phyloP scores from a whole-genome alignment of 2,888 invertebrate genomes.

The Xestoiulus laeticollis region DNA sequence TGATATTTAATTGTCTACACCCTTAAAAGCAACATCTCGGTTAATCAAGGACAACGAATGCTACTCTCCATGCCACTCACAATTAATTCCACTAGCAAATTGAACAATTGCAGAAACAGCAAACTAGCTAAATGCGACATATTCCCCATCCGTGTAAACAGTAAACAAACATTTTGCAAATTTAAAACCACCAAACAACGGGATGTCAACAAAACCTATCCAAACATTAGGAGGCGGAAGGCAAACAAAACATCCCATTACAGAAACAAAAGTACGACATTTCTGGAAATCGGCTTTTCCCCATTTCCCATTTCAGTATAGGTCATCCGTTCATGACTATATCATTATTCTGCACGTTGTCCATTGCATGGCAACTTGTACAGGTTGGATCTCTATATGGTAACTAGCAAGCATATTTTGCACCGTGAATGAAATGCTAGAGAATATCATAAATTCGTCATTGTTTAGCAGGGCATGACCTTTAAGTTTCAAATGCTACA shows the following conservation, averaged over 20 bases:
- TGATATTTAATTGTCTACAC: background rate
- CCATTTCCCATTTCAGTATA: background rate
- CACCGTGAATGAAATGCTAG: background rate
- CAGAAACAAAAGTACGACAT: background rate
- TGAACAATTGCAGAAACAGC: background rate
- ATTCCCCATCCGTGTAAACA: background rate
- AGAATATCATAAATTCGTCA: background rate
- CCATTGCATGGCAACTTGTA: no score
- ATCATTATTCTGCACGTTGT: no score
- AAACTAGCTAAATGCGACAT: background rate
- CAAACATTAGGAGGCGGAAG: background rate
- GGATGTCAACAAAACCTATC: slow-evolving; percentile 34
- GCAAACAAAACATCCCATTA: background rate
- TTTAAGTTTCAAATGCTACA: background rate
- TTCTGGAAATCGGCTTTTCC: background rate
- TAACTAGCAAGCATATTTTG: background rate
- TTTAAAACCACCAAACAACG: background rate
- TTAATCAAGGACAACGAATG: background rate
- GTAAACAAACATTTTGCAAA: slow-evolving; percentile 11
- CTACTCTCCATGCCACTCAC: background rate
- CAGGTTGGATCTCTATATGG: background rate
- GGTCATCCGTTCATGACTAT: background rate
- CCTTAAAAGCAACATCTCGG: background rate
- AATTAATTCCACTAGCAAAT: slow-evolving; percentile 1
- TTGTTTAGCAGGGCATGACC: background rate